phyloP scores from a whole-genome alignment of 2,888 invertebrate species.

The Diaprepes abbreviatus region DNA sequence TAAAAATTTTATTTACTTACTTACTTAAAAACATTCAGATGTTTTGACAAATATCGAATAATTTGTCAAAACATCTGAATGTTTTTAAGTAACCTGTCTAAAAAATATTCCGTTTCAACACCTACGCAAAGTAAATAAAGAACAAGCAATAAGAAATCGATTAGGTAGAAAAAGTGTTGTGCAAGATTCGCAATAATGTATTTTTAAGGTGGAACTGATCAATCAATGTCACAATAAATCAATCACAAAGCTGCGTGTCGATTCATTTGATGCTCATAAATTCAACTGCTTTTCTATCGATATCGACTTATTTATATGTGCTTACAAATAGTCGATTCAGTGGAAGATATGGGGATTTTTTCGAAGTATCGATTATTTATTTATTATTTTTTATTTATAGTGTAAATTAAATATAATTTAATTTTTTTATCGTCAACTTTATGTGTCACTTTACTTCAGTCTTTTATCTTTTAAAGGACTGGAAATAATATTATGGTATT shows the following conservation, averaged over 20 bases:
- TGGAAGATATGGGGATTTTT: constrained; percentile 22
- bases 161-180: constrained; percentile 3
- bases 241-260: constrained; percentile 61
- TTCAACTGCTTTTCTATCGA: constrained; percentile 58
- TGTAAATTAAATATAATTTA: no score
- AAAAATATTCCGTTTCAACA: not conserved
- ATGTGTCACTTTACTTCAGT: no score
- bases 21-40: no score
- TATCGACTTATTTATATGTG: constrained; percentile 41
- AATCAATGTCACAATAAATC: constrained; percentile 67
- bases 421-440: no score
- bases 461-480: no score
- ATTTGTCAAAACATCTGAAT: no score
- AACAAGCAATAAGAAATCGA: not conserved
- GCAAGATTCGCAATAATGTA: constrained; percentile 32
- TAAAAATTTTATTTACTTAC: no score
- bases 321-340: constrained; percentile 30
- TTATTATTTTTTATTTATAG: no score
- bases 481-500: no score
- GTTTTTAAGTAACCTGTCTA: no score
- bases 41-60: no score
- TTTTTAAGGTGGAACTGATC: constrained; percentile 59
- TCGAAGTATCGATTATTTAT: no score
- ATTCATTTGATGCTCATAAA: constrained; percentile 63
- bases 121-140: not conserved